A percentile compares a stretch with the other conserved stretches of the same genome.
phyloP scores from a whole-genome alignment of 2,888 invertebrate species.

The Halocaridina rubra region DNA sequence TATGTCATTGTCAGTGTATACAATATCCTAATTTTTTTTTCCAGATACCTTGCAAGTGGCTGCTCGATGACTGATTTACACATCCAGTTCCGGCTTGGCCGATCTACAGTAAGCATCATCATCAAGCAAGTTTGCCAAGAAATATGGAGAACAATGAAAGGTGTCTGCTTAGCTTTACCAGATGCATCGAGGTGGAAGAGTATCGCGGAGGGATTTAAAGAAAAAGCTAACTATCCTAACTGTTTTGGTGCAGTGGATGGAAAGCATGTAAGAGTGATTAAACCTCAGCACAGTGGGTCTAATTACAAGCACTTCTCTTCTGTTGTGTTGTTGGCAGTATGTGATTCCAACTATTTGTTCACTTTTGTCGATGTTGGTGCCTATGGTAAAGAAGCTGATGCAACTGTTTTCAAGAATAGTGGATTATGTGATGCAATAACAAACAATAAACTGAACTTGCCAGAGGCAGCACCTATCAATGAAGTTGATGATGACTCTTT shows the following conservation, averaged over 20 bases:
- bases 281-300: constrained; percentile 33
- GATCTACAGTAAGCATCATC: constrained; percentile 4
- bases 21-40: not conserved
- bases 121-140: constrained; percentile 19
- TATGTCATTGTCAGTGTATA: no score
- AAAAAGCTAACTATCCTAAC: not conserved
- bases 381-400: not conserved
- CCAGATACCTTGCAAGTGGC: not conserved
- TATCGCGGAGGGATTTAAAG: no score
- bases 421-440: not conserved
- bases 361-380: constrained; percentile 43
- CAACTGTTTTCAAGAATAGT: constrained; percentile 16
- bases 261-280: constrained; percentile 56
- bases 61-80: not conserved
- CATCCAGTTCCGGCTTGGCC: not conserved
- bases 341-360: constrained; percentile 43
- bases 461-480: not conserved
- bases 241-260: constrained; percentile 65
- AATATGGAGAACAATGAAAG: constrained; percentile 19
- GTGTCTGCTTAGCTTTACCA: constrained; percentile 12
- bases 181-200: constrained; percentile 6
- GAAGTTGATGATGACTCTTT: not conserved
- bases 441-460: not conserved
- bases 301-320: constrained; percentile 44
- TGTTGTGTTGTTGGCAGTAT: constrained; percentile 24